Evolutionary conservation across 2,888 invertebrate species (phyloP).

Genomic region (Watsonalla cultraria): DNA sequence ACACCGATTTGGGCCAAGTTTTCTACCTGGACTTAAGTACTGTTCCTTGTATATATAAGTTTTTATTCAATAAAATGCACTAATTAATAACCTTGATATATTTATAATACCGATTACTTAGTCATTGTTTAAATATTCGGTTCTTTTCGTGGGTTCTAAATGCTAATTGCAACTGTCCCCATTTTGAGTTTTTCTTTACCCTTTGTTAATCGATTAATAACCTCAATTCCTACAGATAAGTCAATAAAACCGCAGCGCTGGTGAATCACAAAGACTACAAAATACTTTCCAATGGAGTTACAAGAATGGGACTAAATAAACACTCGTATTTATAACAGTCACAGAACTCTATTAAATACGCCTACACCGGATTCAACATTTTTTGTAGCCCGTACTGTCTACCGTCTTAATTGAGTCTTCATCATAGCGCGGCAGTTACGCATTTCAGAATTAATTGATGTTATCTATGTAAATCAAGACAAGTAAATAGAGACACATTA

Average conservation of each 20-base stretch:
- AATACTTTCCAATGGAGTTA: neutral
- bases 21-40: no score
- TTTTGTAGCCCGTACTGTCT: neutral
- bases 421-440: neutral
- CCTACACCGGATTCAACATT: neutral
- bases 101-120: no score
- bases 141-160: no score
- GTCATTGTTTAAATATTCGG: no score
- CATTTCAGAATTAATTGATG: neutral
- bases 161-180: no score
- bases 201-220: neutral
- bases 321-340: neutral
- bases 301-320: neutral
- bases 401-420: neutral
- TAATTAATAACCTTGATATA: no score
- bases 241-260: neutral
- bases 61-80: no score
- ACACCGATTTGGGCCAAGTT: no score
- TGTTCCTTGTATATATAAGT: no score
- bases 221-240: neutral
- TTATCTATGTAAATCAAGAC: neutral
- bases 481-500: neutral
- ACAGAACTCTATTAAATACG: neutral
- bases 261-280: neutral
- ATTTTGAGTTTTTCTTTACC: no score